These are phyloP conservation scores for Glandiceps talaboti DNA, from an alignment of 53 echinoderm and acorn worm genomes.

Conservation along the genomic window DNA sequence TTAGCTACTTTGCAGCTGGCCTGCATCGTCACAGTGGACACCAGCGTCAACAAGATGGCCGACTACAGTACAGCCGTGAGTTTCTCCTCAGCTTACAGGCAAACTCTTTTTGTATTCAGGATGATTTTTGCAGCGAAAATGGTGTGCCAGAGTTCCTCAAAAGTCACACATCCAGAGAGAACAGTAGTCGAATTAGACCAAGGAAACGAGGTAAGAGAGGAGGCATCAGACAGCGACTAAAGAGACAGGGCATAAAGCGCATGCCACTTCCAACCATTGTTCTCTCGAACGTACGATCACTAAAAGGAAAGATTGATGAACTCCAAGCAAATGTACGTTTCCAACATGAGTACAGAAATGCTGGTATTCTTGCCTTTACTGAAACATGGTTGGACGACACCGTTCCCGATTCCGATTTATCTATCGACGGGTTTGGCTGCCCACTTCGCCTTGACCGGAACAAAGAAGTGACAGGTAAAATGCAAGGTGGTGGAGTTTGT, in stretches of 20 bases:
- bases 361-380: not conserved
- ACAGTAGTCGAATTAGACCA: not conserved
- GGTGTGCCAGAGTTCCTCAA: not conserved
- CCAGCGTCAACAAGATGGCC: not conserved
- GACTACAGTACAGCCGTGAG: too few relatives aligned
- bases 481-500: constrained; percentile 1
- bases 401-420: not conserved
- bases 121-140: not conserved
- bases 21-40: not conserved
- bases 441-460: not conserved
- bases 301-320: not conserved
- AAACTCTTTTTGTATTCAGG: not conserved
- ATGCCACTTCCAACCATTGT: too few relatives aligned
- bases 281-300: too few relatives aligned
- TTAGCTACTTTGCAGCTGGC: not conserved
- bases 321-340: not conserved
- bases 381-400: not conserved
- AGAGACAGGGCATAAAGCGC: too few relatives aligned
- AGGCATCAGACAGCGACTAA: too few relatives aligned
- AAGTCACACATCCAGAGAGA: not conserved
- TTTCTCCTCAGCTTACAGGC: too few relatives aligned
- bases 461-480: too few relatives aligned
- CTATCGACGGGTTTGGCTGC: constrained; percentile 2
- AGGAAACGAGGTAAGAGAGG: too few relatives aligned
- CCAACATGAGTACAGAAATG: not conserved